Conservation (phyloP, 1,140 invertebrate genomes). For the Drosophila ambigua region DNA sequence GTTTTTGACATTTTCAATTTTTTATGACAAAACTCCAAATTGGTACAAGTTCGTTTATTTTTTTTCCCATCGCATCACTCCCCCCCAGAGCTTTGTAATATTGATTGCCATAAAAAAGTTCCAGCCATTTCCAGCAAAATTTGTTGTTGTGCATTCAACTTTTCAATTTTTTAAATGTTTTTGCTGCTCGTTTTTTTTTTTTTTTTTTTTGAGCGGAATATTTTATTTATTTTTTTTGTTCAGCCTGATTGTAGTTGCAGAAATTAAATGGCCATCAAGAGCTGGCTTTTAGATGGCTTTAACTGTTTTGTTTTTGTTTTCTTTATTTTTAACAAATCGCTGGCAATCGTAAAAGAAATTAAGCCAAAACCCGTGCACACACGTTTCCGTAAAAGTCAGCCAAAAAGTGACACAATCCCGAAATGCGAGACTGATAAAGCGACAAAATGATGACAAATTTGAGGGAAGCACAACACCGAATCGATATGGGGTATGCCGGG, state of each 20-base stretch:
- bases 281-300: conserved; percentile 10
- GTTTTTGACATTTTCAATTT: conserved; percentile 81
- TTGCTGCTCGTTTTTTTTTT: conserved; percentile 17
- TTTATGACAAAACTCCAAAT: conserved; percentile 79
- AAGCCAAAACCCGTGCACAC: neutral
- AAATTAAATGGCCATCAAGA: conserved; percentile 28
- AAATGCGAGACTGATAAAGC: conserved; percentile 13
- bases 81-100: conserved; percentile 20
- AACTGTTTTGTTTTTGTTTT: neutral
- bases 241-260: conserved; percentile 1
- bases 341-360: conserved; percentile 15
- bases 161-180: conserved; percentile 53
- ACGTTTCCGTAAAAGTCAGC: too few species aligned
- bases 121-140: conserved; percentile 36
- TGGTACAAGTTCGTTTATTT: conserved; percentile 62
- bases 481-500: conserved; percentile 11
- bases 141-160: conserved; percentile 42
- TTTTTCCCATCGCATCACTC: neutral
- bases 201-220: conserved; percentile 1
- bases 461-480: conserved; percentile 20
- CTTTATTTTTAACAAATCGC: neutral
- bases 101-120: conserved; percentile 57
- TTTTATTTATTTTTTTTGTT: conserved; percentile 6
- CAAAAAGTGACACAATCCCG: conserved; percentile 10
- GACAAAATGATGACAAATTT: conserved; percentile 71